phyloP scores from a whole-genome alignment of 1,140 invertebrate species.

The Chionoecetes opilio region DNA sequence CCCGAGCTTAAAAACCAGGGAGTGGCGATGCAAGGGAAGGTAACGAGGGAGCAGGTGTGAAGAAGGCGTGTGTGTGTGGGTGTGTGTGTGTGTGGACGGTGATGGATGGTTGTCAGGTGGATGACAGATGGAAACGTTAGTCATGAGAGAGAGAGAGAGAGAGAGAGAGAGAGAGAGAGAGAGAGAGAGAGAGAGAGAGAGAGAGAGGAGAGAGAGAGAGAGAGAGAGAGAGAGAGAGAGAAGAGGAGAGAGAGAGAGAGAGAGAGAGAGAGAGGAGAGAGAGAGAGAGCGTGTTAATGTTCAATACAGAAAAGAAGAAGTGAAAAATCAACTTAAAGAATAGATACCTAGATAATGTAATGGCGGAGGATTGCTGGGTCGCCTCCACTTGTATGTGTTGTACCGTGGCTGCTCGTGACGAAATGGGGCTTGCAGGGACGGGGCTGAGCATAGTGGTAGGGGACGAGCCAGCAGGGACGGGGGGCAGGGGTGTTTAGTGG shows the following conservation, averaged over 20 bases:
- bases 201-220: constrained; percentile 19
- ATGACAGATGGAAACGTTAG: background rate
- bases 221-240: too few relatives aligned
- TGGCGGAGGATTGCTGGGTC: too few relatives aligned
- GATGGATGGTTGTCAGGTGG: too few relatives aligned
- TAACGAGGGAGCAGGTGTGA: too few relatives aligned
- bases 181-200: constrained; percentile 46
- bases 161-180: constrained; percentile 46
- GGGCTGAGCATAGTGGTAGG: background rate
- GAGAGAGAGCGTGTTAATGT: background rate
- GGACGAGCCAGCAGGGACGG: background rate
- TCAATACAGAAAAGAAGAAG: background rate
- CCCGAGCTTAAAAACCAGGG: too few relatives aligned
- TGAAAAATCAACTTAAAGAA: too few relatives aligned
- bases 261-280: constrained; percentile 32
- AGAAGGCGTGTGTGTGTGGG: background rate
- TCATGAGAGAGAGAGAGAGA: background rate
- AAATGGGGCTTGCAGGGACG: too few relatives aligned
- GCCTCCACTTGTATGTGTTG: too few relatives aligned
- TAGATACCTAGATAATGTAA: too few relatives aligned
- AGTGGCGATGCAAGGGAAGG: too few relatives aligned
- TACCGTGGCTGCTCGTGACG: too few relatives aligned
- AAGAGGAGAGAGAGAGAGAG: too few relatives aligned
- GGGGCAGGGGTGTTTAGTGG: background rate
- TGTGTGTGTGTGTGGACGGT: background rate